Evolutionary conservation across 2,888 invertebrate genomes (phyloP).

Genomic region (Ophion slaviceki): DNA sequence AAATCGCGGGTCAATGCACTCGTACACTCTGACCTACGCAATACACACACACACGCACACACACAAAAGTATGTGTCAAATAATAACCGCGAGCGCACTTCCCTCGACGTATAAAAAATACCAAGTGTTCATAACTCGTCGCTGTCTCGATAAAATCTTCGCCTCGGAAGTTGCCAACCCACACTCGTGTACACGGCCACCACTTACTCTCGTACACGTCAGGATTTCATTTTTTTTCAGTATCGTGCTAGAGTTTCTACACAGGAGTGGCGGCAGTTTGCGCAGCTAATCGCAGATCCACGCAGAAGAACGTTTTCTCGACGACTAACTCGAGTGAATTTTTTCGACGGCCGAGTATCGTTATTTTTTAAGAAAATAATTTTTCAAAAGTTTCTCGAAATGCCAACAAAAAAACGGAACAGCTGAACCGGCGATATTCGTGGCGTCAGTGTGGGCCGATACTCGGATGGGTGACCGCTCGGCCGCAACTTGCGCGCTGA

Average conservation of each 20-base stretch:
- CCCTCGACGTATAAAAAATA: conserved; percentile 34
- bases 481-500: too few species aligned
- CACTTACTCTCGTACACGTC: neutral
- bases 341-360: too few species aligned
- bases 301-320: too few species aligned
- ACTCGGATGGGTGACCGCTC: too few species aligned
- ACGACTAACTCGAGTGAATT: too few species aligned
- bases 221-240: neutral
- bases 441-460: too few species aligned
- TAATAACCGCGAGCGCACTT: conserved; percentile 18
- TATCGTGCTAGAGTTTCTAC: neutral
- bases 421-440: too few species aligned
- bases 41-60: neutral
- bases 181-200: neutral
- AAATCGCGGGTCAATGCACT: conserved; percentile 54
- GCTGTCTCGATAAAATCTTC: conserved; percentile 58
- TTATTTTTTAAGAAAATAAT: too few species aligned
- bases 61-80: conserved; percentile 25
- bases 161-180: conserved; percentile 41
- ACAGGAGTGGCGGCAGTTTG: neutral
- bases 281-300: too few species aligned
- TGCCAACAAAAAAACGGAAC: too few species aligned
- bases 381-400: too few species aligned
- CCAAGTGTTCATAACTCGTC: conserved; percentile 58
- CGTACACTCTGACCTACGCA: conserved; percentile 53